Conservation (phyloP, 2,113 vertebrate species). For the Pardalotus punctatus region DNA sequence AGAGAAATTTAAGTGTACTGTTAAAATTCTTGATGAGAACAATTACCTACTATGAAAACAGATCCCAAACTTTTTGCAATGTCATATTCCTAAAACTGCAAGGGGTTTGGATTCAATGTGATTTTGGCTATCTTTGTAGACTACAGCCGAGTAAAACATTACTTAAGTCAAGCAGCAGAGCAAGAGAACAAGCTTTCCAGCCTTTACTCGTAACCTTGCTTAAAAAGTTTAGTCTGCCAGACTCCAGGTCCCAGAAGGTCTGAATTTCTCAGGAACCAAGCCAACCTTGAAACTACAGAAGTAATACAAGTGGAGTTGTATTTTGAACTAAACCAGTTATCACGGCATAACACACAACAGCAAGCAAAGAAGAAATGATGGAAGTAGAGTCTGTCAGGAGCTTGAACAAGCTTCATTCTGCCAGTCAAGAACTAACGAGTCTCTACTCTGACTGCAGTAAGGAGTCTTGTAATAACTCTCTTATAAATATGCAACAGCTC, state of each 20-base stretch:
- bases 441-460: background rate
- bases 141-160: background rate
- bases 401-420: background rate
- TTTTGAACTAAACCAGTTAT: background rate
- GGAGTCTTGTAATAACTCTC: background rate
- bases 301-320: background rate
- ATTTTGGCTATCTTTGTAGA: background rate
- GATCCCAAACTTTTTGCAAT: background rate
- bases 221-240: background rate
- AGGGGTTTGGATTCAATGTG: background rate
- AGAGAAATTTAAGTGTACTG: background rate
- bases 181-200: background rate
- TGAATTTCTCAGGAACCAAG: background rate
- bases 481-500: constrained; percentile 23
- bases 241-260: background rate
- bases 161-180: background rate
- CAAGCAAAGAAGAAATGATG: background rate
- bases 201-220: background rate
- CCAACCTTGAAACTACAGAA: background rate
- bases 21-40: background rate
- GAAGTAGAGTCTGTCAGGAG: background rate
- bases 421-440: background rate
- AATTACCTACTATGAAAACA: background rate
- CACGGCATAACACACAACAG: background rate
- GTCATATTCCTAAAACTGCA: background rate